Evolutionary conservation across 2,888 invertebrate species (phyloP).

Genomic region (Linnaemya tessellans): DNA sequence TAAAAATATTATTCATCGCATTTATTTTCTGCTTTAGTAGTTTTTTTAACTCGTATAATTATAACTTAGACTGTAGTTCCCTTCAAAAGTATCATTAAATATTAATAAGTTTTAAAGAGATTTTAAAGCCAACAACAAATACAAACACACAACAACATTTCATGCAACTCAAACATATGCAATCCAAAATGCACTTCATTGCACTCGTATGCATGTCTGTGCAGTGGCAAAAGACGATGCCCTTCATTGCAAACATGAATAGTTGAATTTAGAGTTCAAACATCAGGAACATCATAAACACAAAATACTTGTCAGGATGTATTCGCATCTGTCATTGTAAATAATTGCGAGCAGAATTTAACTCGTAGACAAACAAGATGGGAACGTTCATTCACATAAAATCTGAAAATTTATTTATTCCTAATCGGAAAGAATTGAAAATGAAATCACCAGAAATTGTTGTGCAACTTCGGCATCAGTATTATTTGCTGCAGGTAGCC

Average conservation of each 20-base stretch:
- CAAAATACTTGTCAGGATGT: neutral
- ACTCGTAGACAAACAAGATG: neutral
- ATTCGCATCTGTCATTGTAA: neutral
- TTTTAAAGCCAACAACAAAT: neutral
- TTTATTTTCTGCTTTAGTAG: too few relatives aligned
- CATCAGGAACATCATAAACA: conserved; percentile 12
- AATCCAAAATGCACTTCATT: neutral
- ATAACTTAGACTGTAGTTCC: too few relatives aligned
- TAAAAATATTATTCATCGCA: too few relatives aligned
- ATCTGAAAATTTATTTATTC: neutral
- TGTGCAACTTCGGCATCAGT: neutral
- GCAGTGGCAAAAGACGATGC: neutral
- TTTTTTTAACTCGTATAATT: too few relatives aligned
- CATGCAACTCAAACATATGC: neutral
- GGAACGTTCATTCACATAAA: neutral
- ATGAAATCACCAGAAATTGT: neutral
- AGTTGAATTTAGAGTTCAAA: neutral
- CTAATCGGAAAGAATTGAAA: neutral
- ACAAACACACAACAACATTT: neutral
- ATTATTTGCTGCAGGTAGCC: neutral
- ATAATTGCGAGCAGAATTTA: conserved; percentile 16
- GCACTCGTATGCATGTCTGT: neutral
- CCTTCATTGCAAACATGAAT: neutral
- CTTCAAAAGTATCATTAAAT: conserved; percentile 16
- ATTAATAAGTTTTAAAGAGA: conserved; percentile 27